Conservation (phyloP, 2,113 vertebrate species). For the Oplegnathus fasciatus region DNA sequence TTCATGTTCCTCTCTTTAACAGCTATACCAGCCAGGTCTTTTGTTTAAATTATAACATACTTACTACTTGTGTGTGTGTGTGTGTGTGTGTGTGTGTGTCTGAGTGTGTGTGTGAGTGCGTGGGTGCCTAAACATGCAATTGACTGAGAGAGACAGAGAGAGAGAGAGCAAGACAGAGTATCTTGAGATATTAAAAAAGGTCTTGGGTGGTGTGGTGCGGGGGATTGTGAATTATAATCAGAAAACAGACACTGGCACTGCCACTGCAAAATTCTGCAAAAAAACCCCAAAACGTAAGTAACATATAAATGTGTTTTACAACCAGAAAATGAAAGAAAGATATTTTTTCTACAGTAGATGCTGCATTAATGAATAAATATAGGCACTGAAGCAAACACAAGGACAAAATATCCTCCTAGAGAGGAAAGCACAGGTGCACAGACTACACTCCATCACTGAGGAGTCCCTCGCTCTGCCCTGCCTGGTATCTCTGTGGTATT, state of each 20-base stretch:
- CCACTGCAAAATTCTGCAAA: not conserved
- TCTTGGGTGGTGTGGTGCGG: not conserved
- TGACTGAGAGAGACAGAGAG: constrained; percentile 38
- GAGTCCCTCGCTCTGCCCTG: not conserved
- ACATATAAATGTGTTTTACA: not conserved
- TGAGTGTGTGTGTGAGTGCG: not conserved
- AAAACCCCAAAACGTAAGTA: not conserved
- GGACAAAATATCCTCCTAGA: not conserved
- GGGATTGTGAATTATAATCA: not conserved
- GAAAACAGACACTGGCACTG: not conserved
- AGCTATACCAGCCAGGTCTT: not conserved
- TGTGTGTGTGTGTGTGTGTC: constrained; percentile 15
- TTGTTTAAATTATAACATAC: not conserved
- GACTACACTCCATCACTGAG: constrained; percentile 27
- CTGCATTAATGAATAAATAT: constrained; percentile 1
- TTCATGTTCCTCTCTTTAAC: not conserved
- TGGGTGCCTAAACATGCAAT: constrained; percentile 22
- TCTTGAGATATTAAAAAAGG: not conserved
- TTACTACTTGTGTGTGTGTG: not conserved
- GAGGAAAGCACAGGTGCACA: constrained; percentile 19
- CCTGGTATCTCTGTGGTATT: constrained; percentile 32
- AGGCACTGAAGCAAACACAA: constrained; percentile 17
- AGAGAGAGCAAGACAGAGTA: not conserved
- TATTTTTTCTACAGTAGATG: not conserved
- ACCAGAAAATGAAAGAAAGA: not conserved